A percentile compares a stretch with the other conserved stretches of the same genome.
Conservation (phyloP, 2,888 invertebrate species). For the Nysson spinosus region DNA sequence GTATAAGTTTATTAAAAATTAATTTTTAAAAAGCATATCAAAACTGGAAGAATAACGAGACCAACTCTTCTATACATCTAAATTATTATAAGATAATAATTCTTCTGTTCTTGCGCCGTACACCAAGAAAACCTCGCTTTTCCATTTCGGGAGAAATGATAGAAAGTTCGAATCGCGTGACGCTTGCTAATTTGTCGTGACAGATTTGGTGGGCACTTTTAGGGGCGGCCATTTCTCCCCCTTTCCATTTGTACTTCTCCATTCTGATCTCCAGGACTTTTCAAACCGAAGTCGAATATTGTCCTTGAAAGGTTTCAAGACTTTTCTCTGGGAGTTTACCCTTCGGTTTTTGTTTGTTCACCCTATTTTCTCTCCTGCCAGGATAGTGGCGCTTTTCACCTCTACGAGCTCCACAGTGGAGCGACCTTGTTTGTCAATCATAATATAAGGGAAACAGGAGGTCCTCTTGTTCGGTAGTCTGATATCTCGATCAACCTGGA, state of each 20-base stretch:
- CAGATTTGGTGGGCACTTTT: conserved; percentile 12
- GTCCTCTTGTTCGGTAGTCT: neutral
- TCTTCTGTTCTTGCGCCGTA: no score
- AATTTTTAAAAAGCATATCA: no score
- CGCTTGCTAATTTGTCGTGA: conserved; percentile 28
- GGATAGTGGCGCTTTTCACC: conserved; percentile 12
- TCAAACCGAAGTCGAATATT: conserved; percentile 8
- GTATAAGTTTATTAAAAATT: no score
- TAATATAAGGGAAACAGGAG: conserved; percentile 42
- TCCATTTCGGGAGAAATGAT: conserved; percentile 1
- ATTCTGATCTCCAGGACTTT: no score
- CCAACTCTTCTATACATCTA: no score
- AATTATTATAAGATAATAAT: no score
- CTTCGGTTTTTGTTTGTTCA: conserved; percentile 38
- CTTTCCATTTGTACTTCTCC: conserved; percentile 15
- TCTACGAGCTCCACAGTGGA: no score
- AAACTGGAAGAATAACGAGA: no score
- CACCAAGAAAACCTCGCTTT: no score
- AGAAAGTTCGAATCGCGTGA: conserved; percentile 2
- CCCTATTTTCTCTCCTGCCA: conserved; percentile 11
- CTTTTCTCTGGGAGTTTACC: conserved; percentile 39
- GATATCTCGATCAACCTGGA: conserved; percentile 18
- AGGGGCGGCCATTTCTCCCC: neutral
- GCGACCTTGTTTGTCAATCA: conserved; percentile 48
- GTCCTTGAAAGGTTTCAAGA: conserved; percentile 2